These are phyloP conservation scores for Dasypolia templi DNA, from an alignment of 2,888 invertebrate species.

Conservation along the genomic window DNA sequence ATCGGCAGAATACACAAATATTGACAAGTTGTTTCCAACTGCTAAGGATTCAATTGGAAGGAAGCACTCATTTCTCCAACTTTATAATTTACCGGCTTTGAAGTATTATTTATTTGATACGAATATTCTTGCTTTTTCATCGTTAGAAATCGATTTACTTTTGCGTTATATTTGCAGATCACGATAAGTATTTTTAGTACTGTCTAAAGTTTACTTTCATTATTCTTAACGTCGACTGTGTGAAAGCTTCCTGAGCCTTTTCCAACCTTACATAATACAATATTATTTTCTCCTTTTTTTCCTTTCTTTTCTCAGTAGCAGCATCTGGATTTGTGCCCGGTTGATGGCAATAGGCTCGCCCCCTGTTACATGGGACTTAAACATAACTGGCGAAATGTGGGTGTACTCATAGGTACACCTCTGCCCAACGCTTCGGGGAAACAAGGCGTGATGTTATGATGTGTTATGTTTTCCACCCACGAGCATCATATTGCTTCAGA, in stretches of 20 bases:
- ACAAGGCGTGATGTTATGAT: too few species aligned
- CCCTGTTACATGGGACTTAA: too few species aligned
- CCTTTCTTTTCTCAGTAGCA: too few species aligned
- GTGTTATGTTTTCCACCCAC: too few species aligned
- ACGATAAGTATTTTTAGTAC: not conserved
- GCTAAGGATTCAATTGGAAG: constrained; percentile 30
- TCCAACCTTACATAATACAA: too few species aligned
- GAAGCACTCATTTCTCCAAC: constrained; percentile 14
- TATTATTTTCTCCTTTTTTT: not conserved
- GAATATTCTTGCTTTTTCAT: not conserved
- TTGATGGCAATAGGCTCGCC: too few species aligned
- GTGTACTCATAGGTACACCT: too few species aligned
- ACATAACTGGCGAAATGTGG: too few species aligned
- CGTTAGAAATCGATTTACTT: not conserved
- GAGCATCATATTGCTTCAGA: not conserved
- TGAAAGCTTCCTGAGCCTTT: not conserved
- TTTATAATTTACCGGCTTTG: constrained; percentile 38
- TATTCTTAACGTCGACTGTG: not conserved
- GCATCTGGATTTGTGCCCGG: too few species aligned
- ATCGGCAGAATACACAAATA: constrained; percentile 35
- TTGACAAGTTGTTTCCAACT: constrained; percentile 40
- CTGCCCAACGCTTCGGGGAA: too few species aligned
- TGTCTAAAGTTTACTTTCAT: not conserved
- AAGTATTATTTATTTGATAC: constrained; percentile 28
- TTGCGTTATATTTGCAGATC: not conserved